A percentile compares a stretch with the other conserved stretches of the same genome.
phyloP scores from a whole-genome alignment of 2,113 vertebrate species.

The Sander vitreus region DNA sequence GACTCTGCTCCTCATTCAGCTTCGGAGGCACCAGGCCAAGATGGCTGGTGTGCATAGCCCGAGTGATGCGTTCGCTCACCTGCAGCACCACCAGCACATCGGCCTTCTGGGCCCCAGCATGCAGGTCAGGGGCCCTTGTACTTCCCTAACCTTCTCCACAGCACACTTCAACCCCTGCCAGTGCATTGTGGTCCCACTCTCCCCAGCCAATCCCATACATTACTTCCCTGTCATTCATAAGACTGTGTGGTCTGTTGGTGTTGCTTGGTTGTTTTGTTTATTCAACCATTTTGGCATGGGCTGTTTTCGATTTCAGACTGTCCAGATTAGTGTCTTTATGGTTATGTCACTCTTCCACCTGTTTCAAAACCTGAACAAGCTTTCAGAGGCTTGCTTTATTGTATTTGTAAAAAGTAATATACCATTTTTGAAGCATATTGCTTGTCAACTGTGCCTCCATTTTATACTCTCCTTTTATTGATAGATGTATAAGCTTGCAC shows the following conservation, averaged over 20 bases:
- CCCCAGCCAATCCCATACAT: conserved; percentile 55
- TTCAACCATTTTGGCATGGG: conserved; percentile 59
- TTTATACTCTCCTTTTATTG: conserved; percentile 35
- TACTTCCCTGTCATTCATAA: conserved; percentile 61
- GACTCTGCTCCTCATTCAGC: conserved; percentile 96
- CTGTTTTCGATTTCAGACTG: conserved; percentile 38
- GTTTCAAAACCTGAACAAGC: conserved; percentile 3
- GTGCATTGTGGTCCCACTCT: conserved; percentile 61
- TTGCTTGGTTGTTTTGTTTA: conserved; percentile 64
- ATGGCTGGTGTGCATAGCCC: conserved; percentile 92
- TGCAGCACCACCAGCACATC: conserved; percentile 92
- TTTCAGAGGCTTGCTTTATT: conserved; percentile 12
- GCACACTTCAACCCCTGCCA: conserved; percentile 58
- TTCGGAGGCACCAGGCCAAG: conserved; percentile 97
- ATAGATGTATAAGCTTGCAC: conserved; percentile 15
- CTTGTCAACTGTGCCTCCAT: conserved; percentile 68
- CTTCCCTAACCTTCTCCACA: conserved; percentile 50
- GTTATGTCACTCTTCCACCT: not conserved
- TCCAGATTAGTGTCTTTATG: conserved; percentile 25
- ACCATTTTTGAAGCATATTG: conserved; percentile 76
- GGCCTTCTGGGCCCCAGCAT: conserved; percentile 89
- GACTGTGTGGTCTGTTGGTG: conserved; percentile 44
- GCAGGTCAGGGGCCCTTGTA: conserved; percentile 90
- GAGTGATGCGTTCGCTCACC: conserved; percentile 91
- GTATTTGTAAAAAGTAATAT: conserved; percentile 10